Evolutionary conservation across 2,797 vertebrate species (phyloP), one percentile per base, ranked within the genome.

Genomic region (Peromyscus eremicus): DNA sequence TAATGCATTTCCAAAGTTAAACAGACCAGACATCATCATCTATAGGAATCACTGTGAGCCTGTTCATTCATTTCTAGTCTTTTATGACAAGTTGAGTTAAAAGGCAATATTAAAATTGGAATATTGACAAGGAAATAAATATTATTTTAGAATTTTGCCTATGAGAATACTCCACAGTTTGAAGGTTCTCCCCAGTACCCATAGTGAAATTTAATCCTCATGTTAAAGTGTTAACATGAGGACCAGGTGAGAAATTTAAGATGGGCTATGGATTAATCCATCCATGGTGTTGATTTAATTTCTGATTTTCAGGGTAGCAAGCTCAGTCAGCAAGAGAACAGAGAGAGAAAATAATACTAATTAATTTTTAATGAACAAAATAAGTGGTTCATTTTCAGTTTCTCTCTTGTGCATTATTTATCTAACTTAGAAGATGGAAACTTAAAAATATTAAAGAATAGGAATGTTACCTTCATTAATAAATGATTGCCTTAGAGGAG

Each of bases 381-480:
- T 86, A 29, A 52, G 12, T 84, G 88, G 64, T 84, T 92, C 34
- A 70, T 83, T 94, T 94, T 70, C 60, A 43, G 27, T 92, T 86
- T 89, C 16, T 5, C 25, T 19, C 40, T 77, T 83, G 62, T 83
- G 1, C 21, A 49, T 88, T 95, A 94, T 93, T 96, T 85, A 92
- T 80, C 81, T 95, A 83, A 75, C 32, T 77, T 80, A 89, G 16
- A 57, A 94, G 43, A 81, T 62, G 34, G 71, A 92, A 92, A 80
- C 46, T 83, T 96, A 12, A 29, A 77, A 91, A 81, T 52, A 86
- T 64, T 92, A 90, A 87, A 92, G 32, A 77, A 71, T 80, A 76
- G 73, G 81, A 95, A 88, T 91, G 21, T 1, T 73, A 91, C n/a
- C 37, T 79, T 91, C 57, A 83, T 96, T 96, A 92, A 66, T 96